Percentiles rank a stretch among this genome's conserved stretches.
These are phyloP conservation scores for Unio delphinus DNA, from an alignment of 2,888 invertebrate species.

Conservation along the genomic window DNA sequence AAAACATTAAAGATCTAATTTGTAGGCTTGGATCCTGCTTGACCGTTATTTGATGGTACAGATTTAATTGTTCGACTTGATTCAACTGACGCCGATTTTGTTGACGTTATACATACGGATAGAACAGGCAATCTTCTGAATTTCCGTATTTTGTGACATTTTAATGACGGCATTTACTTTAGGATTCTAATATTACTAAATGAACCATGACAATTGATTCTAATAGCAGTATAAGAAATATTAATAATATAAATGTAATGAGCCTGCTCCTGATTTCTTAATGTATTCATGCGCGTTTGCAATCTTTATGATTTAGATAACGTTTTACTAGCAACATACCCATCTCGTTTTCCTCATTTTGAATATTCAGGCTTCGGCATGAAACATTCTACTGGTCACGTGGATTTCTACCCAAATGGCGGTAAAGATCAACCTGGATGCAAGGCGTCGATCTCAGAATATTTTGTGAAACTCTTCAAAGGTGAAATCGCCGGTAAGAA, in stretches of 20 bases:
- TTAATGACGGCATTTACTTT: no score
- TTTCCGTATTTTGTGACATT: no score
- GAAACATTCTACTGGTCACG: constrained; percentile 55
- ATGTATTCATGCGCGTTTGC: no score
- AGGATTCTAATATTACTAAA: no score
- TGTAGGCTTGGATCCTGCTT: constrained; percentile 86
- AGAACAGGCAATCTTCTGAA: constrained; percentile 62
- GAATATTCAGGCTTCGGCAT: constrained; percentile 54
- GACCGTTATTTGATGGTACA: constrained; percentile 91
- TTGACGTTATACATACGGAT: constrained; percentile 93
- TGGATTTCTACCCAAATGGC: constrained; percentile 69
- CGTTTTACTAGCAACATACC: no score
- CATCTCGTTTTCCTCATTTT: constrained; percentile 1
- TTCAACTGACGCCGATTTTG: constrained; percentile 86
- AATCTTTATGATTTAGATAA: no score
- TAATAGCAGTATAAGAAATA: no score
- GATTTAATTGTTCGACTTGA: constrained; percentile 84
- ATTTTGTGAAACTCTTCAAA: no score
- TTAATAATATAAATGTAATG: no score
- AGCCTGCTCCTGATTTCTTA: no score
- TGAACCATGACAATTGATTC: no score
- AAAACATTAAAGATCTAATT: not conserved
- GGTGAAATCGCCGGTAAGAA: no score
- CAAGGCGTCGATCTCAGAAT: not conserved
- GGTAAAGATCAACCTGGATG: constrained; percentile 68